These are phyloP conservation scores for Myioborus miniatus DNA, from an alignment of 2,797 vertebrate species.

Conservation along the genomic window DNA sequence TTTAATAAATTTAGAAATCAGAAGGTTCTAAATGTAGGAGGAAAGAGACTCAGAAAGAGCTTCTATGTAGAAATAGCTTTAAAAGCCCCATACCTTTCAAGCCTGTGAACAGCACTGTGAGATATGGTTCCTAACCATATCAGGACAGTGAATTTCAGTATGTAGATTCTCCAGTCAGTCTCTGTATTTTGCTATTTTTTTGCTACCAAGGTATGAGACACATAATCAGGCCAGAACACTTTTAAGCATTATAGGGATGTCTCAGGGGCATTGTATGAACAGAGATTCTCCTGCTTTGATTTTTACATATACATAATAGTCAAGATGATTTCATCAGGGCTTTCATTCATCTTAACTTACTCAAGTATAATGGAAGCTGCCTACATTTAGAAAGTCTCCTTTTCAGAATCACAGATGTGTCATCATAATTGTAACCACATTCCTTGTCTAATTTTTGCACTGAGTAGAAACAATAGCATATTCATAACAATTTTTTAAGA, in stretches of 20 bases:
- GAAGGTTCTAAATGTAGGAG: not conserved
- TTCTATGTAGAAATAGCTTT: not conserved
- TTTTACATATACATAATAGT: not conserved
- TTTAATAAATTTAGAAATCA: not conserved
- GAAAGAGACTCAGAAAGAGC: not conserved
- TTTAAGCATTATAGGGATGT: not conserved
- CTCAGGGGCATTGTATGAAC: not conserved
- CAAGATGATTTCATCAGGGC: constrained; percentile 19
- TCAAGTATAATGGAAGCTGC: constrained; percentile 18
- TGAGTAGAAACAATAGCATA: not conserved
- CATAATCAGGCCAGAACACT: not conserved
- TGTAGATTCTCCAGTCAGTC: not conserved
- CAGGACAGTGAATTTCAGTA: not conserved
- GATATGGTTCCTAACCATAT: rapidly evolving
- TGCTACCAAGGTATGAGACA: not conserved
- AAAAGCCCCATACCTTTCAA: not conserved
- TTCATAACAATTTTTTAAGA: not conserved
- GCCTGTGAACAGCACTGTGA: not conserved
- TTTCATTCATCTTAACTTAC: constrained; percentile 29
- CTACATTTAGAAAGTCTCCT: not conserved
- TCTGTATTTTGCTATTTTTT: not conserved
- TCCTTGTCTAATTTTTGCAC: not conserved
- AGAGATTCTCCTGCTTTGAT: not conserved
- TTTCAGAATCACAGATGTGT: constrained; percentile 15
- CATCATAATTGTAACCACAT: constrained; percentile 3